A percentile compares a stretch with the other conserved stretches of the same genome.
Conservation (phyloP, 1,140 invertebrate genomes). For the Eciton burchellii region DNA sequence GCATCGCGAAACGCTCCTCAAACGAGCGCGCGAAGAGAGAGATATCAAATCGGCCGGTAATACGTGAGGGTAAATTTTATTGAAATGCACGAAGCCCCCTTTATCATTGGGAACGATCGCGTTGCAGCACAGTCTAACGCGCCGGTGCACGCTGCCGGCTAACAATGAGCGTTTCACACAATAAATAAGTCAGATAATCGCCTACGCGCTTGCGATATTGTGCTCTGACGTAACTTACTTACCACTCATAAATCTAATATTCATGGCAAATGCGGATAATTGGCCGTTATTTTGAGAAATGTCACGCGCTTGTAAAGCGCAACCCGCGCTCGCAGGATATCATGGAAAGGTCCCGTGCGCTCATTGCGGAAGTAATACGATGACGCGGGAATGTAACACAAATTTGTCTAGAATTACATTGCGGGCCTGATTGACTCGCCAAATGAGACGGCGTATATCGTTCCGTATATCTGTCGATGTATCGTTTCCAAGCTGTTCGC, state of each 20-base stretch:
- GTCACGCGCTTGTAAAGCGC: neutral
- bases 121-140: neutral
- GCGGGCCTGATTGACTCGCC: neutral
- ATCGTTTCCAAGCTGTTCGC: no score
- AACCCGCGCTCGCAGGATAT: no score
- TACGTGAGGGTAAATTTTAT: neutral
- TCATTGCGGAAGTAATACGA: no score
- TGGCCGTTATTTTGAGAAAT: constrained; percentile 1
- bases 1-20: neutral
- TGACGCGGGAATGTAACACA: neutral
- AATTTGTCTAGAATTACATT: neutral
- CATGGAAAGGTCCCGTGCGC: neutral
- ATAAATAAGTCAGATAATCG: constrained; percentile 51
- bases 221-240: neutral
- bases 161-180: constrained; percentile 43
- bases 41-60: neutral
- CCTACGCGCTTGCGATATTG: neutral
- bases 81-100: neutral
- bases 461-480: neutral
- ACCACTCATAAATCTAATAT: constrained; percentile 25
- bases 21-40: neutral
- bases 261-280: neutral
- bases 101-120: constrained; percentile 22
- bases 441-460: neutral
- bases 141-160: neutral